These are phyloP conservation scores for Chelmon rostratus DNA, from an alignment of 2,797 vertebrate genomes.

Conservation along the genomic window DNA sequence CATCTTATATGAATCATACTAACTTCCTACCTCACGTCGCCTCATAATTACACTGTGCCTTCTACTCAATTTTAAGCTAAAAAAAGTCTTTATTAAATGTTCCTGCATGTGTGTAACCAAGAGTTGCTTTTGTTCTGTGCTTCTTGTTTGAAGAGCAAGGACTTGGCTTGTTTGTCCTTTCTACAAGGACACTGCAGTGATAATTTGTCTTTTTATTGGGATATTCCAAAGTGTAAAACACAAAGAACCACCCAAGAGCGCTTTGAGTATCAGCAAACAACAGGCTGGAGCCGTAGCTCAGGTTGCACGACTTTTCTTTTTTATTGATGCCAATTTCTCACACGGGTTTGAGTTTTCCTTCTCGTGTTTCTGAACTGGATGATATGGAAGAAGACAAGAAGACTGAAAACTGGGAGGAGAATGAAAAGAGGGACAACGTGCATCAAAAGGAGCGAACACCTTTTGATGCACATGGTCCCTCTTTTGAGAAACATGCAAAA, in stretches of 20 bases:
- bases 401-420: not conserved
- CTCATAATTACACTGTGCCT: not conserved
- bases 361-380: slow-evolving; percentile 10
- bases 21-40: not conserved
- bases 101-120: slow-evolving; percentile 1
- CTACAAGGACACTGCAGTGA: slow-evolving; percentile 36
- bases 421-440: slow-evolving; percentile 13
- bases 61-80: not conserved
- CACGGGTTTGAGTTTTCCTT: not conserved
- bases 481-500: slow-evolving; percentile 27
- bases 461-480: not conserved
- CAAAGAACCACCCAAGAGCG: slow-evolving; percentile 32
- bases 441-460: slow-evolving; percentile 2
- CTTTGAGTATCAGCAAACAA: slow-evolving; percentile 34
- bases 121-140: slow-evolving; percentile 28
- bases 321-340: slow-evolving; percentile 12
- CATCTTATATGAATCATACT: not conserved
- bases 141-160: slow-evolving; percentile 10
- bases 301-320: slow-evolving; percentile 20
- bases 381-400: slow-evolving; percentile 13
- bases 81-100: slow-evolving; percentile 10
- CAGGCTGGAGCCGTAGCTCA: not conserved
- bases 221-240: slow-evolving; percentile 33
- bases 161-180: slow-evolving; percentile 27
- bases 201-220: slow-evolving; percentile 47